Percentiles rank a stretch among this genome's conserved stretches.
Conservation (phyloP, 2,888 invertebrate species). For the Gari tellinella region DNA sequence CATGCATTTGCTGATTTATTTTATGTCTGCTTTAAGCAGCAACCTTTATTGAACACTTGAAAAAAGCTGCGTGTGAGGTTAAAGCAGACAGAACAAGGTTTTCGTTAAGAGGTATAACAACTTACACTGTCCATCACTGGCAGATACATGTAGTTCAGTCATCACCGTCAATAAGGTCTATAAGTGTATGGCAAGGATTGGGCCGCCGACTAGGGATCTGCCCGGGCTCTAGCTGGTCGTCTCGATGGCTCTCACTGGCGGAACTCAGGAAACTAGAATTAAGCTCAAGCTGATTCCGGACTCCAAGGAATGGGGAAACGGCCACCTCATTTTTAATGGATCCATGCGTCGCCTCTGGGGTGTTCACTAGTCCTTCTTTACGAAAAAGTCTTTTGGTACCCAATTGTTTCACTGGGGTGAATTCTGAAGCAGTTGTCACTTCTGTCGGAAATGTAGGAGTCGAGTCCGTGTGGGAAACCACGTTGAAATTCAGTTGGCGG, state of each 20-base stretch:
- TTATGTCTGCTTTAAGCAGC: no score
- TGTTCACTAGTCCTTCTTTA: background rate
- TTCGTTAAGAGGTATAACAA: no score
- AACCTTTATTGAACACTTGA: no score
- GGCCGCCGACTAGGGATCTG: no score
- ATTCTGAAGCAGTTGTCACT: constrained; percentile 16
- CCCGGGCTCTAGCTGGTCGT: constrained; percentile 6
- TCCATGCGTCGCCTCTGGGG: background rate
- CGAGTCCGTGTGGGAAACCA: background rate
- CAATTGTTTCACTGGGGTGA: constrained; percentile 16
- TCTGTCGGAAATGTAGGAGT: background rate
- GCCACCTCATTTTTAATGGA: constrained; percentile 28
- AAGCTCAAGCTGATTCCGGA: constrained; percentile 40
- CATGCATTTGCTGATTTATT: no score
- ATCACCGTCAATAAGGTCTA: no score
- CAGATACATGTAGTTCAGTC: no score
- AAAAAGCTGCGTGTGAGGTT: no score
- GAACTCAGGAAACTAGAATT: constrained; percentile 49
- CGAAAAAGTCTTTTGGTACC: background rate
- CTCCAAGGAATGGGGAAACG: constrained; percentile 43
- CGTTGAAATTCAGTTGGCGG: constrained; percentile 39
- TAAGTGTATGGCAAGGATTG: no score
- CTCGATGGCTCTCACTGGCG: constrained; percentile 24
- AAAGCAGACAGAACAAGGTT: no score
- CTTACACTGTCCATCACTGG: no score